Conservation (phyloP, 2,797 vertebrate species). For the Urophycis tenuis region DNA sequence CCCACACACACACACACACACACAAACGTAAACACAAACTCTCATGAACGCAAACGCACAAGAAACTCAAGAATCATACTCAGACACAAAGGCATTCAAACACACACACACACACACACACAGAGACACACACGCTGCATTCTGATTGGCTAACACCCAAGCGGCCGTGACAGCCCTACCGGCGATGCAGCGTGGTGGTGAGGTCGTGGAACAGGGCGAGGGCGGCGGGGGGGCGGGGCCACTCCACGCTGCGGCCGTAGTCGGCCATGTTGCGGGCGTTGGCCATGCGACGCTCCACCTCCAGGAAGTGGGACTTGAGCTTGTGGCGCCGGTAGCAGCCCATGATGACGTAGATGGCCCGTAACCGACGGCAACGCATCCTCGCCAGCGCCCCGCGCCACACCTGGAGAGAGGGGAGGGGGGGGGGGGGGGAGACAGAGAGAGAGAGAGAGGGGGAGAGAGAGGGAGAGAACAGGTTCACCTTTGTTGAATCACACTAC, state of each 20-base stretch:
- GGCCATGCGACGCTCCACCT: constrained; percentile 76
- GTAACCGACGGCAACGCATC: constrained; percentile 69
- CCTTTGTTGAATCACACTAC: too few relatives aligned
- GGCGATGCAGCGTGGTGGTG: constrained; percentile 75
- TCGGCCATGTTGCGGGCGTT: constrained; percentile 72
- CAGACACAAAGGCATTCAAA: neutral
- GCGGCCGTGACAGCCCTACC: constrained; percentile 63
- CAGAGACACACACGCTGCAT: neutral
- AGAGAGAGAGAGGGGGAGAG: neutral
- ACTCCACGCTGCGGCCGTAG: constrained; percentile 76
- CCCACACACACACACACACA: neutral
- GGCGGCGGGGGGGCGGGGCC: constrained; percentile 75
- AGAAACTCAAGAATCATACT: too few relatives aligned
- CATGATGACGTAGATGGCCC: constrained; percentile 82
- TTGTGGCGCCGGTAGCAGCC: constrained; percentile 82
- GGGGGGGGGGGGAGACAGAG: neutral
- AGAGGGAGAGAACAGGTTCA: neutral
- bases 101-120: neutral
- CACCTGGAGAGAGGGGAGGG: constrained; percentile 52
- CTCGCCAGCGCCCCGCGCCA: constrained; percentile 86
- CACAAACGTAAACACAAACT: neutral
- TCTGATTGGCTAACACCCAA: too few relatives aligned
- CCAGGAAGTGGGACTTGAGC: constrained; percentile 79
- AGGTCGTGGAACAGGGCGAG: constrained; percentile 77
- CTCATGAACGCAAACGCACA: neutral